These are phyloP conservation scores for Pteromalus puparum DNA, from an alignment of 1,140 invertebrate species.

Conservation along the genomic window DNA sequence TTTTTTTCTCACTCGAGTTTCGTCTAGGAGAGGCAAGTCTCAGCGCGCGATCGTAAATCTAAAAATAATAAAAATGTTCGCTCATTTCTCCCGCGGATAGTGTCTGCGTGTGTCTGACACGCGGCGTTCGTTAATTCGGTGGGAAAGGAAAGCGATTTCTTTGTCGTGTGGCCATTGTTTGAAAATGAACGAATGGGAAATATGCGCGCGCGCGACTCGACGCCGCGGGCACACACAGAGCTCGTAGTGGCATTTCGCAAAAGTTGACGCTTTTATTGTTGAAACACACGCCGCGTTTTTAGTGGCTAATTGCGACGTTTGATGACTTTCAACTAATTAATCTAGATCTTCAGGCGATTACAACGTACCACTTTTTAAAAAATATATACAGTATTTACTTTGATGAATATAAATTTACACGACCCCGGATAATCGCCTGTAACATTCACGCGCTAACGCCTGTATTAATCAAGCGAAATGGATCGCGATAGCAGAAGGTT, in stretches of 20 bases:
- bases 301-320: too few relatives aligned
- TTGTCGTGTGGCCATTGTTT: slow-evolving; percentile 34
- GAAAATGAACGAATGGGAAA: slow-evolving; percentile 26
- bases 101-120: neutral
- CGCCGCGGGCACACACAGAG: neutral
- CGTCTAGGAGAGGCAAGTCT: neutral
- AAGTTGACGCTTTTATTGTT: neutral
- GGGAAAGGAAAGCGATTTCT: slow-evolving; percentile 45
- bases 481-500: too few relatives aligned
- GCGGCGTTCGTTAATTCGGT: slow-evolving; percentile 13
- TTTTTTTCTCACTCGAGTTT: slow-evolving; percentile 1
- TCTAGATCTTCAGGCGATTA: too few relatives aligned
- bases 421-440: too few relatives aligned
- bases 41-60: neutral
- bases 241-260: neutral
- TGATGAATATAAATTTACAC: too few relatives aligned
- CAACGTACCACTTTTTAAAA: too few relatives aligned
- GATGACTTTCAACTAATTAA: too few relatives aligned
- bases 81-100: neutral
- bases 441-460: too few relatives aligned
- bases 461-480: too few relatives aligned
- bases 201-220: neutral
- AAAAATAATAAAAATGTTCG: neutral
- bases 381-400: too few relatives aligned
- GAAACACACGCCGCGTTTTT: neutral